These are phyloP conservation scores for Nipponacmea schrenckii DNA, from an alignment of 2,888 invertebrate species.

Conservation along the genomic window DNA sequence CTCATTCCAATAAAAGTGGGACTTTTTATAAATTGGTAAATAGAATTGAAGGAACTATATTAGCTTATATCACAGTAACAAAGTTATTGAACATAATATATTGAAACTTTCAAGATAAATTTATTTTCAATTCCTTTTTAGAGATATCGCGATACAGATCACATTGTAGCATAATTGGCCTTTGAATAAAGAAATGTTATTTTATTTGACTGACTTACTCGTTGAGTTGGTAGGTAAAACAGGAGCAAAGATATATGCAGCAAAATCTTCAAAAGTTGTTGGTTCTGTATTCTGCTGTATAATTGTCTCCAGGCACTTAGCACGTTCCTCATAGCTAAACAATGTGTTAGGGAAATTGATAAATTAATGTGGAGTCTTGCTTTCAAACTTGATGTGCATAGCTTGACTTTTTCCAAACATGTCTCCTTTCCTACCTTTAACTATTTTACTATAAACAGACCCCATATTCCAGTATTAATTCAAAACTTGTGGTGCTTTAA, in stretches of 20 bases:
- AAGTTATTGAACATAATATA: too few relatives aligned
- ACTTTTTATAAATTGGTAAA: too few relatives aligned
- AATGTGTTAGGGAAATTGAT: conserved; percentile 30
- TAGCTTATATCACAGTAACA: too few relatives aligned
- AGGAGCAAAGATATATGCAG: conserved; percentile 70
- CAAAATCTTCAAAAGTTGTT: conserved; percentile 90
- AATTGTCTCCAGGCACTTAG: conserved; percentile 85
- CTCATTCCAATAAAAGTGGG: too few relatives aligned
- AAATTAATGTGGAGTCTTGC: too few relatives aligned
- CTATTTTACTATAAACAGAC: too few relatives aligned
- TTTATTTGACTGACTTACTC: conserved; percentile 40
- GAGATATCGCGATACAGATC: not conserved
- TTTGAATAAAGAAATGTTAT: not conserved
- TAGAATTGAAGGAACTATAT: too few relatives aligned
- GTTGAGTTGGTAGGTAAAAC: conserved; percentile 59
- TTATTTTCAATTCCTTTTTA: too few relatives aligned
- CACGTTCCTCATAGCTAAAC: conserved; percentile 88
- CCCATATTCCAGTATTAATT: too few relatives aligned
- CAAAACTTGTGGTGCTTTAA: too few relatives aligned
- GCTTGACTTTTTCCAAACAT: not conserved
- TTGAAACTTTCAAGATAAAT: too few relatives aligned
- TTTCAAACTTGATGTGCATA: conserved; percentile 79
- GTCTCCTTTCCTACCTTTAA: too few relatives aligned
- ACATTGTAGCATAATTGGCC: not conserved
- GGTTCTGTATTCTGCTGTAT: conserved; percentile 86